A percentile compares a stretch with the other conserved stretches of the same genome.
phyloP scores from a whole-genome alignment of 1,140 invertebrate species.

The Platyscapa corneri region DNA sequence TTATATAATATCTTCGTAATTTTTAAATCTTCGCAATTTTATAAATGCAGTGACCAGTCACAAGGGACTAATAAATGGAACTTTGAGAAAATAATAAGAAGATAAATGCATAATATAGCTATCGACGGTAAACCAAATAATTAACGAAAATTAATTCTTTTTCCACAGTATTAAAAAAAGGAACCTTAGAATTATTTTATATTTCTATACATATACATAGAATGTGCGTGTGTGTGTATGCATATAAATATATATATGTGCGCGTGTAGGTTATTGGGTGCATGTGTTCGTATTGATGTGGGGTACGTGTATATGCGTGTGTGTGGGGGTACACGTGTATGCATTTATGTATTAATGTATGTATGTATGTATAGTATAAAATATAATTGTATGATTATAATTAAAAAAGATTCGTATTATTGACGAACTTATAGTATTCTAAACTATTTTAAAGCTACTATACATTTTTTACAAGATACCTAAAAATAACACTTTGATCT shows the following conservation, averaged over 20 bases:
- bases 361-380: not conserved
- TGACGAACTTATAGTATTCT: not conserved
- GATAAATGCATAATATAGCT: not conserved
- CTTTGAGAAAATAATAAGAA: not conserved
- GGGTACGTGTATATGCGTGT: too few relatives aligned
- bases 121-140: constrained; percentile 8
- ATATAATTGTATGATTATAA: not conserved
- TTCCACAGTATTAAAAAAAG: not conserved
- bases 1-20: constrained; percentile 31
- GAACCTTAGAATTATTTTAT: not conserved
- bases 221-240: too few relatives aligned
- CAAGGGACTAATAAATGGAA: constrained; percentile 40
- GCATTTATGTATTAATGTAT: too few relatives aligned
- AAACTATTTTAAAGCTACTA: not conserved
- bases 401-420: not conserved
- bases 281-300: too few relatives aligned
- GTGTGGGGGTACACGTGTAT: too few relatives aligned
- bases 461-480: constrained; percentile 1
- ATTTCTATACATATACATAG: too few relatives aligned
- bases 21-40: constrained; percentile 23
- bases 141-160: constrained; percentile 9
- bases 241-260: too few relatives aligned
- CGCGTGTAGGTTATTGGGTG: too few relatives aligned
- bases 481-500: not conserved
- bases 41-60: constrained; percentile 49